phyloP scores from a whole-genome alignment of 2,797 vertebrate genomes.

The Rousettus madagascariensis region DNA sequence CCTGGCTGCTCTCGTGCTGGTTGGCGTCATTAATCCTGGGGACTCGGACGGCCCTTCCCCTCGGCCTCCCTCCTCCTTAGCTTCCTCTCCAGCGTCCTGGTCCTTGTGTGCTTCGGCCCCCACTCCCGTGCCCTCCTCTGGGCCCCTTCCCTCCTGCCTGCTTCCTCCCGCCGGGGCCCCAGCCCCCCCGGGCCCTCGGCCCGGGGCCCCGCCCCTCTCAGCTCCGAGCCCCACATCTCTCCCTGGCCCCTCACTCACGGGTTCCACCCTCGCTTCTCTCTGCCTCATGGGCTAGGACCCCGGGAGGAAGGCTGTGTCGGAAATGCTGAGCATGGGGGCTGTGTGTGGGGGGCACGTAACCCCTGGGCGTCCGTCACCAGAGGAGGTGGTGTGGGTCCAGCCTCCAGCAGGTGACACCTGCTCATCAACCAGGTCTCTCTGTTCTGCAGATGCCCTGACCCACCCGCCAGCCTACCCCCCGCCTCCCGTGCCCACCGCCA shows the following conservation, averaged over 20 bases:
- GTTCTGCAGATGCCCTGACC: constrained; percentile 78
- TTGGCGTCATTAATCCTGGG: not conserved
- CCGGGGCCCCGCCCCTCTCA: not conserved
- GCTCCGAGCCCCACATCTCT: not conserved
- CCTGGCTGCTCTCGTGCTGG: too few species aligned
- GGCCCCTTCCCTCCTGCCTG: not conserved
- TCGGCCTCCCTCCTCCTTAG: not conserved
- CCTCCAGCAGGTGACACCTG: accelerated
- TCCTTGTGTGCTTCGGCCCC: too few species aligned
- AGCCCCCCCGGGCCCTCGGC: too few species aligned
- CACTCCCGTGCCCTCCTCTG: not conserved
- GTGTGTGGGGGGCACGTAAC: accelerated
- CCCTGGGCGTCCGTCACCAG: accelerated
- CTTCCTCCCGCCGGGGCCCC: not conserved
- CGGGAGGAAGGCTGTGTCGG: not conserved
- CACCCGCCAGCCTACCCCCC: constrained; percentile 93
- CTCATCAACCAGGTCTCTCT: not conserved
- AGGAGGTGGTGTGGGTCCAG: not conserved
- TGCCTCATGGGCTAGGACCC: not conserved
- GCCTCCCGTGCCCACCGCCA: constrained; percentile 88
- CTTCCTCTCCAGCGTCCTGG: not conserved
- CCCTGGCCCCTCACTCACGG: too few species aligned
- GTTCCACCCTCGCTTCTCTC: not conserved
- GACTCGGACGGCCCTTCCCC: not conserved
- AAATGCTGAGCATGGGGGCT: too few species aligned